Percentiles rank a stretch among this genome's conserved stretches.
Evolutionary conservation across 2,113 vertebrate species (phyloP).

Genomic region (Neoarius graeffei): DNA sequence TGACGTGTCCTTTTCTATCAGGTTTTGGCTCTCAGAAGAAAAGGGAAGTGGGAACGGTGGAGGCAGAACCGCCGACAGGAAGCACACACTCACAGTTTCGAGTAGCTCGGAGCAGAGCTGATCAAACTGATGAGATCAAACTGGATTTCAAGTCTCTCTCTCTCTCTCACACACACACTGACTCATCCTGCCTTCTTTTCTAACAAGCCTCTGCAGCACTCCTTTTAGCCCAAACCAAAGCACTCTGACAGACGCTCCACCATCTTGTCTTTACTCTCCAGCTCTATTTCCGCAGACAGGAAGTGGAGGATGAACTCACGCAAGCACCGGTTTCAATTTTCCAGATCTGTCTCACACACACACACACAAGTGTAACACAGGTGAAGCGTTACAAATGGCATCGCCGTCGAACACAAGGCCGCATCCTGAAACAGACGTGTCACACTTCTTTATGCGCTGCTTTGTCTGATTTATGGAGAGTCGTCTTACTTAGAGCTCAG

Average conservation of each 20-base stretch:
- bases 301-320: background rate
- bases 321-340: background rate
- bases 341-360: background rate
- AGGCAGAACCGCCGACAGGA: background rate
- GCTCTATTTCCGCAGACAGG: constrained; percentile 2
- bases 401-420: background rate
- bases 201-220: constrained; percentile 36
- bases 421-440: constrained; percentile 14
- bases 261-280: constrained; percentile 30
- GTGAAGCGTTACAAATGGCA: constrained; percentile 36
- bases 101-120: constrained; percentile 59
- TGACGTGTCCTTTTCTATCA: background rate
- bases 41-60: background rate
- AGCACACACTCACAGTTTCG: background rate
- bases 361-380: background rate
- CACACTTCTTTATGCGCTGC: background rate
- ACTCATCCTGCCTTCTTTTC: constrained; percentile 29
- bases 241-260: constrained; percentile 39
- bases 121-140: constrained; percentile 66
- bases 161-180: constrained; percentile 39
- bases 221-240: constrained; percentile 41
- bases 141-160: constrained; percentile 37
- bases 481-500: background rate
- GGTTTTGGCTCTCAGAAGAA: background rate
- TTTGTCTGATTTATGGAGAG: constrained; percentile 30